A percentile compares a stretch with the other conserved stretches of the same genome.
phyloP scores from a whole-genome alignment of 2,113 vertebrate genomes.

The Corythoichthys haematopterus region DNA sequence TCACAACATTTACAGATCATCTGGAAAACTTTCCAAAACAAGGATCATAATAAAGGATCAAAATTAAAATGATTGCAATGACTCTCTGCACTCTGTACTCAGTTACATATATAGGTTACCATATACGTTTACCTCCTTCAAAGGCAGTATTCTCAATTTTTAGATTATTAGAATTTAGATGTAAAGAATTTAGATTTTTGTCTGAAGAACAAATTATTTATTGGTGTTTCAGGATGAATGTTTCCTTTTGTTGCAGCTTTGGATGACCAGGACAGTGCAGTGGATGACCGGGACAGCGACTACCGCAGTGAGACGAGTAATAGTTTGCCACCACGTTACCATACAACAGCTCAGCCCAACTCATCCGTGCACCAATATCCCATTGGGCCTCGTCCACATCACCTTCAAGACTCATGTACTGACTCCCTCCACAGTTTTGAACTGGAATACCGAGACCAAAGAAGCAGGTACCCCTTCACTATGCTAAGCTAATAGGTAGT shows the following conservation, averaged over 20 bases:
- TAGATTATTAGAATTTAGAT: neutral
- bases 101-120: neutral
- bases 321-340: slow-evolving; percentile 85
- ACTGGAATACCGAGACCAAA: slow-evolving; percentile 78
- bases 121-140: neutral
- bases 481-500: neutral
- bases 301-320: slow-evolving; percentile 95
- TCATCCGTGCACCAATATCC: slow-evolving; percentile 91
- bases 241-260: slow-evolving; percentile 70
- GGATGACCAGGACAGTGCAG: slow-evolving; percentile 90
- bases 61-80: neutral
- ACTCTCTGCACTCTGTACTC: slow-evolving; percentile 15
- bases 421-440: slow-evolving; percentile 83
- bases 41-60: neutral
- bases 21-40: neutral
- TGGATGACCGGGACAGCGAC: slow-evolving; percentile 95
- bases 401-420: slow-evolving; percentile 78
- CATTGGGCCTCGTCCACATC: slow-evolving; percentile 73
- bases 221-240: neutral
- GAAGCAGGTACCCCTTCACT: slow-evolving; percentile 77
- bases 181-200: neutral
- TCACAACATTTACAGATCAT: too few relatives aligned
- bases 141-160: neutral
- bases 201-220: neutral
- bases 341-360: slow-evolving; percentile 87